These are phyloP conservation scores for Erinaceus europaeus DNA, from an alignment of 2,113 vertebrate genomes.

Conservation along the genomic window DNA sequence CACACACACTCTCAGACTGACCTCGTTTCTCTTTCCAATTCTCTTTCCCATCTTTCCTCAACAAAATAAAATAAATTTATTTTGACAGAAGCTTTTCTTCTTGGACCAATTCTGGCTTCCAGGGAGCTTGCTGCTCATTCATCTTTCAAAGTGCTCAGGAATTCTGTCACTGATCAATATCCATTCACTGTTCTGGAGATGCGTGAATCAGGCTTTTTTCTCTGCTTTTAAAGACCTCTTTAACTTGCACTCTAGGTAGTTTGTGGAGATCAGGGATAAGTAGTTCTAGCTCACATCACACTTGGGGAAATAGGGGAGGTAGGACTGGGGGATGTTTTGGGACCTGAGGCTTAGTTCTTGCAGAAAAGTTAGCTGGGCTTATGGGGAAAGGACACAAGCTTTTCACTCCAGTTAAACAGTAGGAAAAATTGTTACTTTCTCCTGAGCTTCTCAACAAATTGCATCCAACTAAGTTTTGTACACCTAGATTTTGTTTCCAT, in stretches of 20 bases:
- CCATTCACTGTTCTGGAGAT: not conserved
- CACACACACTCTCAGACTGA: not conserved
- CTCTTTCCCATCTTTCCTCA: not conserved
- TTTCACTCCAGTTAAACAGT: not conserved
- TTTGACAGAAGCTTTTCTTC: not conserved
- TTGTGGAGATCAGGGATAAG: not conserved
- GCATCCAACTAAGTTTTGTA: too few species aligned
- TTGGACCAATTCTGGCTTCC: not conserved
- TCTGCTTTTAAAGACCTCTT: not conserved
- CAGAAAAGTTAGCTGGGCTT: not conserved
- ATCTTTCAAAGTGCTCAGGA: not conserved
- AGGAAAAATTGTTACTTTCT: not conserved
- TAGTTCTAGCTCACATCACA: not conserved
- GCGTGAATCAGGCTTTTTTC: not conserved
- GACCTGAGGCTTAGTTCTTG: too few species aligned
- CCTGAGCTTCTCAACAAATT: not conserved
- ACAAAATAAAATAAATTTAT: conserved; percentile 15
- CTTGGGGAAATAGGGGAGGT: not conserved
- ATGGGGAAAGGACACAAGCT: not conserved
- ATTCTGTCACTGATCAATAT: not conserved
- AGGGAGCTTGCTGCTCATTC: not conserved
- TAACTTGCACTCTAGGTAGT: not conserved
- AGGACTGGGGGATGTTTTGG: too few species aligned
- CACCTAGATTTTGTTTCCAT: too few species aligned
- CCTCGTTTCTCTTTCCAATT: not conserved